Conservation (phyloP, 2,797 vertebrate genomes). For the Karalla daura region DNA sequence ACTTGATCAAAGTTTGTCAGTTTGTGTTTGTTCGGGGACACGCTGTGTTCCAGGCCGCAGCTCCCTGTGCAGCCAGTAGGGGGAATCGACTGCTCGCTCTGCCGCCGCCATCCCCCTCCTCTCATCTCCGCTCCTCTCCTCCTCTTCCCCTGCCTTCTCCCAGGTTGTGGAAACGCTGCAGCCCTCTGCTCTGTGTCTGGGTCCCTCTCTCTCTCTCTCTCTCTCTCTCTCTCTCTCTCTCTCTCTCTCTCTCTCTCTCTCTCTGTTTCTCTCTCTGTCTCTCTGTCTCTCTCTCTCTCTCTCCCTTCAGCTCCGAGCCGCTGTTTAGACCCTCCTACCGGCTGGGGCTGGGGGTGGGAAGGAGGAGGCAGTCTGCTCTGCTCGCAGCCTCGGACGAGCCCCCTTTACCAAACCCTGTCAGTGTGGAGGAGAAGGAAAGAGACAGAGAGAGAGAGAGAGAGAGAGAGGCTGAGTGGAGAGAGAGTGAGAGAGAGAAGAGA, state of each 20-base stretch:
- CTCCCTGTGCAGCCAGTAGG: conserved; percentile 84
- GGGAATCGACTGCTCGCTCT: conserved; percentile 85
- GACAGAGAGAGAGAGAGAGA: conserved; percentile 42
- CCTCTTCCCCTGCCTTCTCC: conserved; percentile 63
- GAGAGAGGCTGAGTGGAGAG: conserved; percentile 56
- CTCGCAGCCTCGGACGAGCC: conserved; percentile 77
- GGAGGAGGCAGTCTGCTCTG: conserved; percentile 73
- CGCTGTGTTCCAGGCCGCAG: conserved; percentile 44
- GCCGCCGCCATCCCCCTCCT: conserved; percentile 58
- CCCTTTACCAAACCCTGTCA: conserved; percentile 81
- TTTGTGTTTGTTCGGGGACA: conserved; percentile 21
- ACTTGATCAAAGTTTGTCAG: not conserved
- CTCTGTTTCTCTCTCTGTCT: no score
- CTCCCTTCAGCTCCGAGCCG: conserved; percentile 59
- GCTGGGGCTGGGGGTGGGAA: conserved; percentile 75
- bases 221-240: no score
- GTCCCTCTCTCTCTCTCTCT: conserved; percentile 68
- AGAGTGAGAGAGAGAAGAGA: conserved; percentile 32
- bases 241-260: no score
- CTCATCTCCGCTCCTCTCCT: conserved; percentile 49
- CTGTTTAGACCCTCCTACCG: conserved; percentile 83
- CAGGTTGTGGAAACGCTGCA: conserved; percentile 81
- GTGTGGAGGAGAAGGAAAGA: conserved; percentile 61
- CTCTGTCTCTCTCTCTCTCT: conserved; percentile 73
- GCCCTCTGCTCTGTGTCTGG: conserved; percentile 81